Evolutionary conservation across 2,113 vertebrate species (phyloP).

Genomic region (Lophotis ruficrista): DNA sequence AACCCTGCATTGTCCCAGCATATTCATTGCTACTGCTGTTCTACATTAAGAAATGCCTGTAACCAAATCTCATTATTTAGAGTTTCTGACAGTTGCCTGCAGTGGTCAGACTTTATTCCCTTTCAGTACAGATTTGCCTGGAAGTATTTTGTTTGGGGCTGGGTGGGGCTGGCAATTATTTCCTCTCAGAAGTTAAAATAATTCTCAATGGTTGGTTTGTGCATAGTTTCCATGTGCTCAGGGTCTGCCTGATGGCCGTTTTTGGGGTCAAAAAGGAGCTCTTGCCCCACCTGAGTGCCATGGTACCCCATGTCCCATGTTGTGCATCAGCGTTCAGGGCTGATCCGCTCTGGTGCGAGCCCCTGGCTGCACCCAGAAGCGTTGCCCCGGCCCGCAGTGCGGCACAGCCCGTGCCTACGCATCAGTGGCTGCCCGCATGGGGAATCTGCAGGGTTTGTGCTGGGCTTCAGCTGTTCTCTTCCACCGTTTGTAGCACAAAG

Average conservation of each 20-base stretch:
- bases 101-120: constrained; percentile 31
- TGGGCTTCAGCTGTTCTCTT: not conserved
- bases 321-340: accelerated
- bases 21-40: constrained; percentile 47
- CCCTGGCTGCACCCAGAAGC: not conserved
- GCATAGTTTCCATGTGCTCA: not conserved
- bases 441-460: not conserved
- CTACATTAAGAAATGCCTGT: constrained; percentile 42
- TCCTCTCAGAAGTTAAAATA: not conserved
- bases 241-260: not conserved
- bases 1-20: not conserved
- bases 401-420: not conserved
- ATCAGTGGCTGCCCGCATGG: accelerated
- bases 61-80: constrained; percentile 26
- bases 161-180: not conserved
- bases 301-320: not conserved
- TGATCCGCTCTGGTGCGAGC: not conserved
- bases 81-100: constrained; percentile 26
- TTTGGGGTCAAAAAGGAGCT: not conserved
- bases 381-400: accelerated
- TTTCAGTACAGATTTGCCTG: not conserved
- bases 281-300: not conserved
- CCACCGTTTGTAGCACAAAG: not conserved
- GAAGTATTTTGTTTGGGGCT: not conserved
- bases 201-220: not conserved